A percentile compares a stretch with the other conserved stretches of the same genome.
Evolutionary conservation across 2,797 vertebrate genomes (phyloP).

Genomic region (Acrossocheilus wenchowensis): DNA sequence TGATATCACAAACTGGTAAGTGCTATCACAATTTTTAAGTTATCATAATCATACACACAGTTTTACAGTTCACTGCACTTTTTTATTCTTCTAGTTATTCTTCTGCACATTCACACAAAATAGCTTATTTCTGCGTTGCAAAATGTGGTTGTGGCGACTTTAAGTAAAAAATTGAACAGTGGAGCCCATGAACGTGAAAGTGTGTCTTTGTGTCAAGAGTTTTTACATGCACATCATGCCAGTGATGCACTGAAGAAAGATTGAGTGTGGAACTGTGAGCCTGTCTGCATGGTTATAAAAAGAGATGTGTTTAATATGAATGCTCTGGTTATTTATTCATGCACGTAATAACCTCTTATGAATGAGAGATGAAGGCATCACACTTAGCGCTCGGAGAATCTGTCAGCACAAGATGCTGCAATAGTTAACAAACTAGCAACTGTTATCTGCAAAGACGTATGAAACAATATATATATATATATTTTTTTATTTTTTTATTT

Average conservation of each 20-base stretch:
- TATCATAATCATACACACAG: neutral
- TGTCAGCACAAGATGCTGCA: neutral
- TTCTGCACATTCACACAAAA: neutral
- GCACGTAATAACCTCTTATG: neutral
- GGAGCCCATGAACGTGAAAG: neutral
- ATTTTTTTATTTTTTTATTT: too few species aligned
- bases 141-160: neutral
- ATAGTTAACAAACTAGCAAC: constrained; percentile 3
- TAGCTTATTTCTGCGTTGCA: neutral
- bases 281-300: constrained; percentile 16
- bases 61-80: neutral
- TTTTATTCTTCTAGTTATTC: neutral
- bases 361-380: neutral
- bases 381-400: neutral
- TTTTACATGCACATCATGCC: neutral
- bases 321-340: constrained; percentile 40
- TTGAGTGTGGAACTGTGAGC: neutral
- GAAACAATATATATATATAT: neutral
- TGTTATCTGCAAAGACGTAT: neutral
- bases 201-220: neutral
- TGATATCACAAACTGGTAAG: too few species aligned
- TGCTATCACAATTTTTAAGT: neutral
- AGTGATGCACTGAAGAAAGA: neutral
- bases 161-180: neutral
- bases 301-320: constrained; percentile 5